These are phyloP conservation scores for Dolichotis patagonum DNA, from an alignment of 2,113 vertebrate genomes.

Conservation along the genomic window DNA sequence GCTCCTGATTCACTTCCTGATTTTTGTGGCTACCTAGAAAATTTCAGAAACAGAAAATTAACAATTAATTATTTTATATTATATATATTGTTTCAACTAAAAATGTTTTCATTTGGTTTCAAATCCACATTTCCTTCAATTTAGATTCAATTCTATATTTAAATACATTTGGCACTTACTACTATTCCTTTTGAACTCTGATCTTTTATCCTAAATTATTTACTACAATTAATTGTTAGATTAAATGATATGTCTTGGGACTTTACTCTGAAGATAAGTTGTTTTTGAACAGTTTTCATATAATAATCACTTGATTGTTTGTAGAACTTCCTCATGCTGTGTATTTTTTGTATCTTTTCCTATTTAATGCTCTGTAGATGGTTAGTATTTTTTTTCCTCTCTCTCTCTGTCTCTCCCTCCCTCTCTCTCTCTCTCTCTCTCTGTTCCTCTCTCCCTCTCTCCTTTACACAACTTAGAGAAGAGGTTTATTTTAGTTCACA, in stretches of 20 bases:
- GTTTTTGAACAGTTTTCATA: slow-evolving; percentile 17
- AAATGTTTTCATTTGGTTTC: slow-evolving; percentile 59
- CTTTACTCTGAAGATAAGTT: slow-evolving; percentile 20
- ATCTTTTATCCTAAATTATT: slow-evolving; percentile 57
- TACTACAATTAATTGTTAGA: slow-evolving; percentile 22
- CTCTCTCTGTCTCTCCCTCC: background rate
- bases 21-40: slow-evolving; percentile 1
- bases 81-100: slow-evolving; percentile 57
- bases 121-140: slow-evolving; percentile 17
- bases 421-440: background rate
- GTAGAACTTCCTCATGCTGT: background rate
- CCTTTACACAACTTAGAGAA: background rate
- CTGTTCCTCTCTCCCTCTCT: too few species aligned
- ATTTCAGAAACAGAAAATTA: slow-evolving; percentile 58
- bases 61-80: slow-evolving; percentile 66
- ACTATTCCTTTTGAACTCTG: background rate
- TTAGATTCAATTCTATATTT: slow-evolving; percentile 31
- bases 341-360: background rate
- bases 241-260: background rate
- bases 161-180: background rate
- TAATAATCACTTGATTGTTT: background rate
- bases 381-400: background rate
- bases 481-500: background rate
- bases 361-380: background rate
- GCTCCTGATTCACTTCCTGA: slow-evolving; percentile 29